Percentiles rank a stretch among this genome's conserved stretches.
Conservation (phyloP, 1,140 invertebrate genomes). For the Eueides isabella region DNA sequence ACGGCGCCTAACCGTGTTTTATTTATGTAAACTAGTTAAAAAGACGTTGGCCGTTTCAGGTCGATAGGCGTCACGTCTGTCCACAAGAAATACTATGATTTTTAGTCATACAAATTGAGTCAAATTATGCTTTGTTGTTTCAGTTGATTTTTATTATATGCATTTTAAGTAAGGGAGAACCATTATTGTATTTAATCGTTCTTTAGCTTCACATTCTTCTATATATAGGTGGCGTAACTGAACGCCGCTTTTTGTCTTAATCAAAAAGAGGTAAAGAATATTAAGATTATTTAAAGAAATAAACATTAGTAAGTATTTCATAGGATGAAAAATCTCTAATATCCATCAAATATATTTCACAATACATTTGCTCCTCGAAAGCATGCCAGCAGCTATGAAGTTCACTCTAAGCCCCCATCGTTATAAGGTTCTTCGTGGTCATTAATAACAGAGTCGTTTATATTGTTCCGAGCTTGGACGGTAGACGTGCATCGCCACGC, state of each 20-base stretch:
- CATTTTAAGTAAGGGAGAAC: too few species aligned
- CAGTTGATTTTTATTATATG: too few species aligned
- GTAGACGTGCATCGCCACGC: slow-evolving; percentile 31
- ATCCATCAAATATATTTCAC: background rate
- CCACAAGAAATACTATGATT: background rate
- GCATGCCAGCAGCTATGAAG: slow-evolving; percentile 2
- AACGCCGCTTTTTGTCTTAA: too few species aligned
- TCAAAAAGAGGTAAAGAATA: too few species aligned
- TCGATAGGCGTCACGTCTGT: background rate
- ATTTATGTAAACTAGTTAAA: slow-evolving; percentile 6
- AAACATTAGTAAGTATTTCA: too few species aligned
- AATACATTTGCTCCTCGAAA: background rate
- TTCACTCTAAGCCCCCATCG: background rate
- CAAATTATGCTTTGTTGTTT: background rate
- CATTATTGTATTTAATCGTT: too few species aligned
- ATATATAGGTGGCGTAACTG: too few species aligned
- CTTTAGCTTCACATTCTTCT: too few species aligned
- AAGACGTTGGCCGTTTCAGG: background rate
- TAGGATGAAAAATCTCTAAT: too few species aligned
- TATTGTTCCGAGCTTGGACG: slow-evolving; percentile 21
- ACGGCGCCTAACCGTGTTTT: background rate
- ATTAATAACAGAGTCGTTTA: slow-evolving; percentile 32
- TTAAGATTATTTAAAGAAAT: too few species aligned
- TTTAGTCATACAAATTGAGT: background rate
- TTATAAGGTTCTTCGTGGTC: slow-evolving; percentile 18